These are phyloP conservation scores for Miltochrista miniata DNA, from an alignment of 2,888 invertebrate genomes.

Conservation along the genomic window DNA sequence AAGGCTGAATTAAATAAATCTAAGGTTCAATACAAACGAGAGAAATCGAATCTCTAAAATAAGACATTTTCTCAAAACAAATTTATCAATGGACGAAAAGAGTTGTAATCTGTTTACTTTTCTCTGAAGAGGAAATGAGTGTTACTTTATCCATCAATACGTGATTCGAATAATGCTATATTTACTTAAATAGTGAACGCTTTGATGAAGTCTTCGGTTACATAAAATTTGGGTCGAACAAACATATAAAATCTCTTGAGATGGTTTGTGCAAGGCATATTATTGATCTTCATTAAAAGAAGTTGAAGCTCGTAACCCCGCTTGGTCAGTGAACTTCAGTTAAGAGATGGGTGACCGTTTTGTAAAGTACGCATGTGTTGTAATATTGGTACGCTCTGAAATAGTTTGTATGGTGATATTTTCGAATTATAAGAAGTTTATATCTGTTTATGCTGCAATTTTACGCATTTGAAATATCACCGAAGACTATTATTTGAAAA, in stretches of 20 bases:
- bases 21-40: too few relatives aligned
- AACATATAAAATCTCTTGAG: slow-evolving; percentile 30
- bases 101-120: slow-evolving; percentile 31
- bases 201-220: slow-evolving; percentile 36
- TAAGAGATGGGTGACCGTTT: too few relatives aligned
- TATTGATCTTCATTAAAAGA: slow-evolving; percentile 24
- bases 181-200: slow-evolving; percentile 35
- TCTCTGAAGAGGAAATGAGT: slow-evolving; percentile 42
- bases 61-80: neutral
- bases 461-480: too few relatives aligned
- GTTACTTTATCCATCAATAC: slow-evolving; percentile 46
- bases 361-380: too few relatives aligned
- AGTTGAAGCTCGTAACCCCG: neutral
- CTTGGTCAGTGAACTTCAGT: too few relatives aligned
- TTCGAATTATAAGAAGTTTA: too few relatives aligned
- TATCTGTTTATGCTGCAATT: too few relatives aligned
- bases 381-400: too few relatives aligned
- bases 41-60: neutral
- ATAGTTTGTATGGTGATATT: too few relatives aligned
- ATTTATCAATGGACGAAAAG: slow-evolving; percentile 18
- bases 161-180: slow-evolving; percentile 39
- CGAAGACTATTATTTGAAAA: too few relatives aligned
- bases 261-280: slow-evolving; percentile 14
- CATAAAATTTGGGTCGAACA: slow-evolving; percentile 35
- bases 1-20: too few relatives aligned